Conservation (phyloP, 1,140 invertebrate genomes). For the Euura saliciscinereae region DNA sequence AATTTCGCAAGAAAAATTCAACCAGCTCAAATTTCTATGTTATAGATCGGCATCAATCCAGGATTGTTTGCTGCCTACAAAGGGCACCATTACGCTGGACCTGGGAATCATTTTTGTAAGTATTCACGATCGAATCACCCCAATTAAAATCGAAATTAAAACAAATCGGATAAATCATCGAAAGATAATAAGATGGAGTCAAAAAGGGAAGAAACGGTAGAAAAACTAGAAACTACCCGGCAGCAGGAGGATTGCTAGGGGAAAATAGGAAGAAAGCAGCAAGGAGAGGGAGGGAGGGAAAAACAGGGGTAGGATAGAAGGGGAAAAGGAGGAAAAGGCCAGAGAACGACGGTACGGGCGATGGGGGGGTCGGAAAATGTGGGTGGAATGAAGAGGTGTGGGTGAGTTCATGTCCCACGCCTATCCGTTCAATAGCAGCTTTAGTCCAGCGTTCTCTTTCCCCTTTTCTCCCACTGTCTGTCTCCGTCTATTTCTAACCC, state of each 20-base stretch:
- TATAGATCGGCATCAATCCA: conserved; percentile 96
- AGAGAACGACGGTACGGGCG: conserved; percentile 23
- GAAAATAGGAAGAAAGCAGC: not conserved
- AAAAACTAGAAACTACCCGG: not conserved
- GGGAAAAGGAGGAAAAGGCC: conserved; percentile 40
- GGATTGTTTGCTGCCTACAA: conserved; percentile 96
- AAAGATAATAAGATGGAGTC: conserved; percentile 4
- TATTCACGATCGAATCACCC: conserved; percentile 26
- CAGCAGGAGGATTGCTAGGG: conserved; percentile 14
- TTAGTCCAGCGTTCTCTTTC: conserved; percentile 38
- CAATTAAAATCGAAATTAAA: no score
- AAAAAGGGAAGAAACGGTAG: conserved; percentile 13
- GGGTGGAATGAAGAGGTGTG: conserved; percentile 36
- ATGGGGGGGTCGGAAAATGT: conserved; percentile 23
- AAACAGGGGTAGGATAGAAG: conserved; percentile 21
- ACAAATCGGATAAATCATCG: not conserved
- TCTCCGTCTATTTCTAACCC: conserved; percentile 16
- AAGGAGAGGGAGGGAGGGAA: conserved; percentile 25
- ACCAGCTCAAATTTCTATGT: conserved; percentile 30
- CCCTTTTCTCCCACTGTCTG: conserved; percentile 16
- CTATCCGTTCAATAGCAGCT: conserved; percentile 59
- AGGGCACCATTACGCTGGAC: conserved; percentile 97
- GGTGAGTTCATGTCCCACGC: conserved; percentile 45
- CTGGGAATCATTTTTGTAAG: conserved; percentile 97
- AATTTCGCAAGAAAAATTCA: not conserved